These are phyloP conservation scores for Taxidea taxus DNA, from an alignment of 2,113 vertebrate genomes.

Conservation along the genomic window DNA sequence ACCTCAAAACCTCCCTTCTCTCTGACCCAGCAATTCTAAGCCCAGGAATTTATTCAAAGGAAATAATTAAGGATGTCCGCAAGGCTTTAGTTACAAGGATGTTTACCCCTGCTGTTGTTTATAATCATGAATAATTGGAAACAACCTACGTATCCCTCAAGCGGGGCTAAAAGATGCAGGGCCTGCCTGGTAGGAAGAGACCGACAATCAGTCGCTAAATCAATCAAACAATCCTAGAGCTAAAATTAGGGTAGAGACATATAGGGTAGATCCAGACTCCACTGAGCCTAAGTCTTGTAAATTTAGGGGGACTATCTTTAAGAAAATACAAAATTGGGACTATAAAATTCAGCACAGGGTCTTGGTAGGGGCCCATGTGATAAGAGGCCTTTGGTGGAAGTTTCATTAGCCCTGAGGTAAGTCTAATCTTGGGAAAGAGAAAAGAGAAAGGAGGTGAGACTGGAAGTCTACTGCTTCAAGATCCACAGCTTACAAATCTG, in stretches of 20 bases:
- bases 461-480: not conserved
- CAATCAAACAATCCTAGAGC: not conserved
- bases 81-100: constrained; percentile 21
- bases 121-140: constrained; percentile 33
- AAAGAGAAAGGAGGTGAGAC: not conserved
- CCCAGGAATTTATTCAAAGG: constrained; percentile 21
- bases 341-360: not conserved
- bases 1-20: not conserved
- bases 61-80: constrained; percentile 56
- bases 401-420: accelerated
- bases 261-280: not conserved
- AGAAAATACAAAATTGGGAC: not conserved
- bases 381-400: not conserved
- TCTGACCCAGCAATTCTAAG: constrained; percentile 16
- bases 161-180: not conserved
- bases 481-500: too few species aligned
- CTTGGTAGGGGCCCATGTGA: not conserved
- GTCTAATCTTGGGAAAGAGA: not conserved
- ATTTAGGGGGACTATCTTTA: not conserved
- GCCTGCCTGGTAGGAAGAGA: not conserved
- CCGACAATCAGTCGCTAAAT: not conserved
- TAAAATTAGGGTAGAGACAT: not conserved
- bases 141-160: not conserved
- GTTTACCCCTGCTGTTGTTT: constrained; percentile 38
- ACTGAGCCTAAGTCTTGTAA: not conserved